Evolutionary conservation across 2,888 invertebrate genomes (phyloP), one percentile per base, ranked within the genome.

Genomic region (Sinodicranocentrus sp.): DNA sequence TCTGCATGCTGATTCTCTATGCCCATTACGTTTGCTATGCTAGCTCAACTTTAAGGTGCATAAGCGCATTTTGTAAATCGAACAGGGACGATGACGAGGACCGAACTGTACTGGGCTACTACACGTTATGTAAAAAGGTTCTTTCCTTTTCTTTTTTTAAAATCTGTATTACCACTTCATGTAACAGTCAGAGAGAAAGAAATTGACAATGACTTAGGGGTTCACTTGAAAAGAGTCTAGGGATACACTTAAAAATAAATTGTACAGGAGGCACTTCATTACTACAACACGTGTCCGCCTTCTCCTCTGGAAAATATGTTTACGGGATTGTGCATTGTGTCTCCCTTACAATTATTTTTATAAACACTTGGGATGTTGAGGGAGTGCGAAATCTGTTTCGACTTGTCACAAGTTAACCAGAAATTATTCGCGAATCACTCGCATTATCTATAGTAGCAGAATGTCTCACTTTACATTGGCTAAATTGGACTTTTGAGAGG

Each of bases 1-100:
- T 85, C 82, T 85, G 85, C 85, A 85, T 85, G 86, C 85, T 72
- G 75, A 86, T 86, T 86, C 84, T 86, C 85, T 86, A 85, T 86
- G 86, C 86, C 86, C 85, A 85, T 86, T 86, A 84, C 71, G 82
- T 86, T 86, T 82, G 75, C 70, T 77, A 86, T 84, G 85, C 83
- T 63, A 33, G 33, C 33, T 33, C 33, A 33, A 33, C 33, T 33
- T 33, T 33, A 33, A 33, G 33, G 33, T n/a, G 33, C 33, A 33
- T 33, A 33, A 6, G 10, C 10, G 33, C 33, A 33, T 33, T 6
- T 33, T 33, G 33, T 33, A 33, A 33, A 10, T 10, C 33, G 19
- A 23, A 57, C 10, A 52, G 6, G 3, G 57, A 57, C 5, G 57
- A 61, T 25, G 61, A 61, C 61, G 28, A 61, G 8, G 57, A 57